These are phyloP conservation scores for Halichoeres trimaculatus DNA, from an alignment of 2,113 vertebrate genomes.

Conservation along the genomic window DNA sequence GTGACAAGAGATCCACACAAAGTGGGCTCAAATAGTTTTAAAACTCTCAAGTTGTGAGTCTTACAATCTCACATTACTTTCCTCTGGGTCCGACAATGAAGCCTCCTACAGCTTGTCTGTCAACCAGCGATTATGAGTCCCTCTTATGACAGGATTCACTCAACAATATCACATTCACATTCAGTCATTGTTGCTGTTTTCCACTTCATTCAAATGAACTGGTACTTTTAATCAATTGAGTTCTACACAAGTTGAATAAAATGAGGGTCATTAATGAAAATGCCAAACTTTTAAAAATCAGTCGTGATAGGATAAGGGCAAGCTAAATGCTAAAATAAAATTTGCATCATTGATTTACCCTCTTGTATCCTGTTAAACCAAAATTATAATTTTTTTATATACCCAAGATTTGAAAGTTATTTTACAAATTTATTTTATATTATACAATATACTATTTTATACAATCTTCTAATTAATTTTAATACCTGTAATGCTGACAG, in stretches of 20 bases:
- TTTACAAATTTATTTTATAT: too few species aligned
- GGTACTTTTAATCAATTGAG: neutral
- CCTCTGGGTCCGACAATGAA: neutral
- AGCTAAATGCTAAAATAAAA: neutral
- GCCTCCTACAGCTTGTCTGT: neutral
- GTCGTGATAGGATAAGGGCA: neutral
- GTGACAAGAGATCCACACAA: conserved; percentile 14
- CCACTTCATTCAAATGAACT: too few species aligned
- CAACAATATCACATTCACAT: neutral
- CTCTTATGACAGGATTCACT: neutral
- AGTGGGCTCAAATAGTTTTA: conserved; percentile 4
- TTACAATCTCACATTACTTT: neutral
- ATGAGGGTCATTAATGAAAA: neutral
- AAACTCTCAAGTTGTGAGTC: neutral
- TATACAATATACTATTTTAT: too few species aligned
- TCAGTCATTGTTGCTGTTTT: too few species aligned
- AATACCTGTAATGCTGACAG: too few species aligned
- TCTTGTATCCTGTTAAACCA: neutral
- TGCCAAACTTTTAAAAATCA: neutral
- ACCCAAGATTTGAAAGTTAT: too few species aligned
- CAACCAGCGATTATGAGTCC: neutral
- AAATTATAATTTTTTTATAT: neutral
- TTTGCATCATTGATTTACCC: neutral
- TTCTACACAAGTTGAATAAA: too few species aligned
- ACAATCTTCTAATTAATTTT: too few species aligned